Evolutionary conservation across 2,888 invertebrate species (phyloP), one percentile per base, ranked within the genome.

Genomic region (Metellina segmentata): DNA sequence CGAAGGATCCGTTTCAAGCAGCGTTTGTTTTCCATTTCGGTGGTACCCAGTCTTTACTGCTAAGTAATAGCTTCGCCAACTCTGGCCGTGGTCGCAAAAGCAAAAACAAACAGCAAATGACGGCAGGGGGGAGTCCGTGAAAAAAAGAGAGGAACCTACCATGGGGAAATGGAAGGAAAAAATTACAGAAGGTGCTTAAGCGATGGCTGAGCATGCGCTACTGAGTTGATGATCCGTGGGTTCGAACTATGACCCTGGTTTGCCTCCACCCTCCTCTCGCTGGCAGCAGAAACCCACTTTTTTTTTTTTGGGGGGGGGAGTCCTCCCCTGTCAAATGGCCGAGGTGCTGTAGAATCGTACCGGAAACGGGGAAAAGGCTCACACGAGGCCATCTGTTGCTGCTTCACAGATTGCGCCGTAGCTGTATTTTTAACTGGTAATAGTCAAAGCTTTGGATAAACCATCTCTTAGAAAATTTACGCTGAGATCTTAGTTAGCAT

Each of bases 191-290:
- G 89, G 89, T 77, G 89, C 81, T 81, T 91, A 91, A 88, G 91
- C 75, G 87, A 83, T 91, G 78, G 75, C 61, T 87, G 87, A 86
- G 90, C 90, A 90, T 90, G 90, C 79, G 90, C 91, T 91, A 91
- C 91, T n/a, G 91, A 88, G 91, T 91, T 91, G 91, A 91, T 91
- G 91, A 88, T 91, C 85, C 83, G 70, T 72, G 79, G 72, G 53
- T 61, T 75, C 78, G 85, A 90, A 90, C 87, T 91, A 77, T 87
- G 83, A 91, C 91, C 91, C 87, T 49, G 11, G n/a, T 20, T n/a
- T 49, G 20, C 72, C 72, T 70, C 81, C 81, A 51, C 81, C 71
- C 70, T 48, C 16, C n/a, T 7, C 19, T 34, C 49, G 13, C 34
- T 69, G 70, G 16, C n/a, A 16, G 70, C 70, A n/a, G n/a, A n/a